Conservation (phyloP, 2,888 invertebrate genomes). For the Crocallis elinguaria region DNA sequence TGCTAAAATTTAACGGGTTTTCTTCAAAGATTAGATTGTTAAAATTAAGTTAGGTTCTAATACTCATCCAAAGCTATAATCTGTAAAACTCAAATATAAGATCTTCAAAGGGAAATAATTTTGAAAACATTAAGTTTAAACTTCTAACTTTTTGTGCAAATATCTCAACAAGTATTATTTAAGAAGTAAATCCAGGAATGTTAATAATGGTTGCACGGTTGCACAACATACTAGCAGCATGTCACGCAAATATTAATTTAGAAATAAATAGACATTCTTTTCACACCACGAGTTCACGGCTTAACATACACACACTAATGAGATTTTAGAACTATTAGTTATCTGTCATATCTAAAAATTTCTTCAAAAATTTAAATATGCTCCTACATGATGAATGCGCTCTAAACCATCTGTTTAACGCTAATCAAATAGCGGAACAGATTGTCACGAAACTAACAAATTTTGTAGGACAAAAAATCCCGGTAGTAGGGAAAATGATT, state of each 20-base stretch:
- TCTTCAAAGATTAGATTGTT: too few species aligned
- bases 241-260: not conserved
- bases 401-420: constrained; percentile 74
- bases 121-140: too few species aligned
- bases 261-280: not conserved
- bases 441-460: constrained; percentile 82
- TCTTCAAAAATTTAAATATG: constrained; percentile 67
- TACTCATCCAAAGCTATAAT: too few species aligned
- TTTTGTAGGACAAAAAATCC: constrained; percentile 68
- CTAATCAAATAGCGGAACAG: constrained; percentile 84
- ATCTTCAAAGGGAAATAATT: too few species aligned
- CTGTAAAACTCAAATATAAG: too few species aligned
- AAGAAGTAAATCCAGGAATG: not conserved
- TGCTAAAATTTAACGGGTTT: too few species aligned
- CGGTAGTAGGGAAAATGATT: constrained; percentile 72
- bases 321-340: constrained; percentile 56
- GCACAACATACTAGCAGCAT: not conserved
- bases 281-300: not conserved
- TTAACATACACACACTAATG: constrained; percentile 43
- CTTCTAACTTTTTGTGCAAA: too few species aligned
- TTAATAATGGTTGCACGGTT: not conserved
- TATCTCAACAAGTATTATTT: too few species aligned
- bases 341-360: constrained; percentile 54
- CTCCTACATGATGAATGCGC: constrained; percentile 71
- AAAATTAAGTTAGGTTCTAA: too few species aligned